Evolutionary conservation across 2,888 invertebrate species (phyloP), one percentile per base, ranked within the genome.

Genomic region (Leucophora obtusa): DNA sequence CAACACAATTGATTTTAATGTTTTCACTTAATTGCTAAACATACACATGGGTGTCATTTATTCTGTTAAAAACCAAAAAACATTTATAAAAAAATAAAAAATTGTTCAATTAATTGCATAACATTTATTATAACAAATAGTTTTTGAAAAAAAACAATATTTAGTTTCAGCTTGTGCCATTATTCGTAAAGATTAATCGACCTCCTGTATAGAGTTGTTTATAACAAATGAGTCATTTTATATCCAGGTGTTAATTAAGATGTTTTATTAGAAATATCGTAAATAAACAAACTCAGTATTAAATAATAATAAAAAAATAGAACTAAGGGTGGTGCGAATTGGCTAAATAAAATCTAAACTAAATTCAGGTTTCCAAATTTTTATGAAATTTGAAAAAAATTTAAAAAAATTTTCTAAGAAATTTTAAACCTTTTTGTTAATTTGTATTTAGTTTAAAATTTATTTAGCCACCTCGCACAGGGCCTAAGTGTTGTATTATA

Each of bases 221-320:
- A 14, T 35, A 73, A 58, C 50, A 58, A 65, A 65, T 73, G 73
- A 73, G 58, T 73, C 58, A 66, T 43, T 50, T 17, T 24, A 18
- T 33, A 33, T 69, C 73, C 78, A 79, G 78, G 70, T 79, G 79
- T 74, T 70, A 74, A 74, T 66, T 79, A 59, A 65, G 69, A 65
- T 74, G 47, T 60, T n/a, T n/a, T n/a, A n/a, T n/a, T n/a, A n/a
- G n/a, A n/a, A n/a, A n/a, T n/a, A n/a, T n/a, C n/a, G n/a, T n/a
- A n/a, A n/a, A 35, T 43, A 14, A 35, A 1, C 5, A 28, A 28
- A 21, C 4, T 2, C 4, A 21, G 21, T 3, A 21, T 21, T 21
- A 28, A 6, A 28, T 28, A 28, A 6, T 28, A 28, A 28, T 28
- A 28, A 7, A 28, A 28, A 9, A n/a, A n/a, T n/a, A n/a, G n/a